Evolutionary conservation across 1,140 invertebrate species (phyloP).

Genomic region (Marisa cornuarietis): DNA sequence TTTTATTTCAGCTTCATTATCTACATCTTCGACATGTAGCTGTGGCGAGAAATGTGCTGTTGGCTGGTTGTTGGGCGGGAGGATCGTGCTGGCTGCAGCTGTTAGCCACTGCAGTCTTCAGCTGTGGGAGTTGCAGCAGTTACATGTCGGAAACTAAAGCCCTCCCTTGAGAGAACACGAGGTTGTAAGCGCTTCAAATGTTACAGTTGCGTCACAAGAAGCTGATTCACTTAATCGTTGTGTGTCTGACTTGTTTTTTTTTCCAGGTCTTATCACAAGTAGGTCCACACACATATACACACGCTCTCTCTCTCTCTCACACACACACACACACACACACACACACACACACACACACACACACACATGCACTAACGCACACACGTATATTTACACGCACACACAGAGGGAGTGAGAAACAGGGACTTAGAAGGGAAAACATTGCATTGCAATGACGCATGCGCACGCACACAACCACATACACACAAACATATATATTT

Average conservation of each 20-base stretch:
- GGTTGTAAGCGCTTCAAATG: neutral
- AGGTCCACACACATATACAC: neutral
- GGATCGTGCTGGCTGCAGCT: too few species aligned
- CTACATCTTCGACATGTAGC: too few species aligned
- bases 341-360: neutral
- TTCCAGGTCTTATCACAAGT: neutral
- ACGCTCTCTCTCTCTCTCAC: too few species aligned
- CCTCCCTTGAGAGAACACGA: too few species aligned
- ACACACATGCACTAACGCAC: neutral
- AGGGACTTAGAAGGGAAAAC: neutral
- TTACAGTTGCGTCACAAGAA: neutral
- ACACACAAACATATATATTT: neutral
- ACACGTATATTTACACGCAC: neutral
- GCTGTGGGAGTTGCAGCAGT: too few species aligned
- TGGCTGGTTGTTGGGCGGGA: too few species aligned
- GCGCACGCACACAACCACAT: neutral
- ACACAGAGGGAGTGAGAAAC: neutral
- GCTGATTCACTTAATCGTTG: neutral
- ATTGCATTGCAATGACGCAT: neutral
- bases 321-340: neutral
- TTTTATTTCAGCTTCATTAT: too few species aligned
- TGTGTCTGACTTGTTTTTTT: neutral
- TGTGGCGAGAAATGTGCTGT: too few species aligned
- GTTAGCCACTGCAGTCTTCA: too few species aligned
- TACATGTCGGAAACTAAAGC: too few species aligned